Conservation (phyloP, 2,797 vertebrate genomes). For the Tenualosa thibaudeaui region DNA sequence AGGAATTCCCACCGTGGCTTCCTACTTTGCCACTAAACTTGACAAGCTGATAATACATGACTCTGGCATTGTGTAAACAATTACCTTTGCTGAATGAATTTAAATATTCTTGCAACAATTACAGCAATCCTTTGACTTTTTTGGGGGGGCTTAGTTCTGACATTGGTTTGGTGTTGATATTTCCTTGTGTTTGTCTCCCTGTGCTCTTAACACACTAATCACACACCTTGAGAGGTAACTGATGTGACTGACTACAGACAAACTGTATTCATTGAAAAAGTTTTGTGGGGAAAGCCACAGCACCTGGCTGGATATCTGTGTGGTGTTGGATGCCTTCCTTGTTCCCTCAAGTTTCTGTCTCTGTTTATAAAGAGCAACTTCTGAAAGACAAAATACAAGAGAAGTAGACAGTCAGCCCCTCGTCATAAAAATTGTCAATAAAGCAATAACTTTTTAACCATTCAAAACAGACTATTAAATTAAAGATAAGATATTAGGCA, state of each 20-base stretch:
- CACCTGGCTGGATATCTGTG: constrained; percentile 45
- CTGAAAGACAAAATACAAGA: constrained; percentile 16
- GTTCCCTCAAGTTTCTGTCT: constrained; percentile 81
- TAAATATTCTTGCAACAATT: too few relatives aligned
- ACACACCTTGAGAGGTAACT: background rate
- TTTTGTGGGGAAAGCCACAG: constrained; percentile 54
- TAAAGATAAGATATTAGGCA: background rate
- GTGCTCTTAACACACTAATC: too few relatives aligned
- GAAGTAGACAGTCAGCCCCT: background rate
- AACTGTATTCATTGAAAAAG: background rate
- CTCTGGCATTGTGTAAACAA: too few relatives aligned
- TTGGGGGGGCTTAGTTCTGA: too few relatives aligned
- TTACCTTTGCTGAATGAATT: too few relatives aligned
- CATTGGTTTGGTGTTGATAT: too few relatives aligned
- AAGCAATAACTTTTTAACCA: background rate
- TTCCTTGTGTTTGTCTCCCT: too few relatives aligned
- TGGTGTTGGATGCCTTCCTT: constrained; percentile 71
- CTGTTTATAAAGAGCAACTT: constrained; percentile 77
- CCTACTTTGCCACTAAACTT: too few relatives aligned
- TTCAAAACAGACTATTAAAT: background rate
- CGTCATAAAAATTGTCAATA: background rate
- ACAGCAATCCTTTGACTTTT: too few relatives aligned
- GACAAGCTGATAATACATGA: too few relatives aligned
- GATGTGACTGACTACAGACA: background rate
- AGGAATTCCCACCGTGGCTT: too few relatives aligned